Conservation (phyloP, 92 coral and sea anemone genomes). For the Porites evermanni region DNA sequence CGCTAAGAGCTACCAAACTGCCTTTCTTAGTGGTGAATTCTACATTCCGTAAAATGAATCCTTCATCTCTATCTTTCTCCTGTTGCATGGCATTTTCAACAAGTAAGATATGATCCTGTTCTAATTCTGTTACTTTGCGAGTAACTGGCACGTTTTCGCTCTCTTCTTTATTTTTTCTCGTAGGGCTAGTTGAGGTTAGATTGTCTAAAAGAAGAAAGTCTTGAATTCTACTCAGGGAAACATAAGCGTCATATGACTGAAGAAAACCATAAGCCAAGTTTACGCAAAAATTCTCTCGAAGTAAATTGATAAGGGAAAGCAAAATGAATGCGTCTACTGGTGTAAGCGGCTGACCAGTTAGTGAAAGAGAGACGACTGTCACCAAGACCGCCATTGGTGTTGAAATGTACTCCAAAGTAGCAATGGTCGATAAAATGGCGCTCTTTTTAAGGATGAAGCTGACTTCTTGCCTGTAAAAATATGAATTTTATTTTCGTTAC, state of each 20-base stretch:
- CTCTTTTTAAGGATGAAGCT: not conserved
- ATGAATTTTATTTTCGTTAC: not conserved
- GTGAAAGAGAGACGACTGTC: not conserved
- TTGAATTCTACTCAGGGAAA: not conserved
- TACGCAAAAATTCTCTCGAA: not conserved
- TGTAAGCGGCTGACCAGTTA: not conserved
- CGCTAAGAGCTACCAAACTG: not conserved
- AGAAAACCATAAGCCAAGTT: not conserved
- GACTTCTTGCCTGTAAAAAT: not conserved
- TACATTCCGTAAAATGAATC: not conserved
- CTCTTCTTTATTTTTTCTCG: not conserved
- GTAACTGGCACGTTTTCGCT: not conserved
- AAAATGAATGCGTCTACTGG: not conserved
- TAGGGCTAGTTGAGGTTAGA: not conserved
- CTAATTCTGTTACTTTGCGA: not conserved
- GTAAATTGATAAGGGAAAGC: not conserved
- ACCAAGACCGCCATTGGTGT: not conserved
- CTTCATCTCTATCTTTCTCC: not conserved
- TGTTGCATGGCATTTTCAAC: not conserved
- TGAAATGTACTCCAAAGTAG: not conserved
- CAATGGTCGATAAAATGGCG: not conserved
- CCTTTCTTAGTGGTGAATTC: not conserved
- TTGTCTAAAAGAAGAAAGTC: slow-evolving; percentile 1
- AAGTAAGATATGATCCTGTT: not conserved
- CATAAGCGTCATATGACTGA: not conserved